Conservation (phyloP, 2,888 invertebrate genomes). For the Diarsia rubi region DNA sequence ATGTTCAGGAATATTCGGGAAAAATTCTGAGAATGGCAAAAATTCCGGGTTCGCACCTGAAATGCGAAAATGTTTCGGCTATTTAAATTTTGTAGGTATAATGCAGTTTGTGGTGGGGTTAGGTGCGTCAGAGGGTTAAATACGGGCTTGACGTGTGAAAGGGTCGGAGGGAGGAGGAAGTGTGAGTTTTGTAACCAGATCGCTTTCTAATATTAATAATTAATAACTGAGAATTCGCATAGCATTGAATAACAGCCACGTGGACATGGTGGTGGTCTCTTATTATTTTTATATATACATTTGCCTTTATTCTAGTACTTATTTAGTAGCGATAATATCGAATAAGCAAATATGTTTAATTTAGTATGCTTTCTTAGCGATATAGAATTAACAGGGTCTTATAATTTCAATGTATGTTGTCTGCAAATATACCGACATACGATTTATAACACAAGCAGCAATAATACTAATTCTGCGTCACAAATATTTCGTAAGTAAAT, state of each 20-base stretch:
- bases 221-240: not conserved
- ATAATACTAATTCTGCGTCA: not conserved
- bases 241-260: not conserved
- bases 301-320: not conserved
- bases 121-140: not conserved
- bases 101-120: slow-evolving; percentile 1
- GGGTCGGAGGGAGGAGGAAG: too few species aligned
- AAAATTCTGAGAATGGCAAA: slow-evolving; percentile 22
- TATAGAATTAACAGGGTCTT: not conserved
- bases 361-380: not conserved
- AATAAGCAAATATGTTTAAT: not conserved
- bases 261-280: not conserved
- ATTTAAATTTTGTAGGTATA: slow-evolving; percentile 27
- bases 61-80: slow-evolving; percentile 25
- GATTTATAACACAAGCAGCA: not conserved
- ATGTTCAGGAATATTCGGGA: slow-evolving; percentile 44
- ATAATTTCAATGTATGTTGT: not conserved
- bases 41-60: slow-evolving; percentile 9
- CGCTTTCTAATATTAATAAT: slow-evolving; percentile 7
- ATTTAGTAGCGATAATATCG: not conserved
- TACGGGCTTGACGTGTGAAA: not conserved
- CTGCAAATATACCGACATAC: not conserved
- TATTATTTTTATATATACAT: not conserved
- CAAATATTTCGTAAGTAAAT: too few species aligned
- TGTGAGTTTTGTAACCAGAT: not conserved